Conservation (phyloP, 2,888 invertebrate species). For the Philonicus albiceps region DNA sequence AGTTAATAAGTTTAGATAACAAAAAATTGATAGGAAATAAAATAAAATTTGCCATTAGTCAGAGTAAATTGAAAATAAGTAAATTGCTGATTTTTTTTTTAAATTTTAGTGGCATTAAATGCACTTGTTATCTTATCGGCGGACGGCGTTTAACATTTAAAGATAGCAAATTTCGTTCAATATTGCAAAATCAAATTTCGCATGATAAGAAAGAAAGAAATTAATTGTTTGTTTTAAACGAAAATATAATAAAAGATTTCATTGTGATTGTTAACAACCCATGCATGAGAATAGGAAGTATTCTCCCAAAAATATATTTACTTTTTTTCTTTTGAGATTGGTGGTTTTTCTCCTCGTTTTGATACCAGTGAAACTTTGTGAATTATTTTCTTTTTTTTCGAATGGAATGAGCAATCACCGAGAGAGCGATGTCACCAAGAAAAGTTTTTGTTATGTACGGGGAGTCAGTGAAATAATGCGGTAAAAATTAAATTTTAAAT, state of each 20-base stretch:
- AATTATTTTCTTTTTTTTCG: background rate
- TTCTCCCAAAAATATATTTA: background rate
- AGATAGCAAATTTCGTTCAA: background rate
- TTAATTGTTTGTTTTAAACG: background rate
- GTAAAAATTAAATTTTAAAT: background rate
- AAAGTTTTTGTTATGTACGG: background rate
- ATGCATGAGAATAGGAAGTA: background rate
- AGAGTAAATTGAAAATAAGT: background rate
- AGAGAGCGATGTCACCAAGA: background rate
- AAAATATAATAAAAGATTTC: background rate
- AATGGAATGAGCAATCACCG: background rate
- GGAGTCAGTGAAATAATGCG: background rate
- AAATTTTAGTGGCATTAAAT: background rate
- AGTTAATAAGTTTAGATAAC: background rate
- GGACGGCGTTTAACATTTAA: background rate
- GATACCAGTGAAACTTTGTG: background rate
- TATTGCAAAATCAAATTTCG: background rate
- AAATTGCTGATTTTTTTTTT: background rate
- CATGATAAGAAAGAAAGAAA: background rate
- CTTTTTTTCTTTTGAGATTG: background rate
- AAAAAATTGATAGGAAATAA: background rate
- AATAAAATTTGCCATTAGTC: background rate
- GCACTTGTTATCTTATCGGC: background rate
- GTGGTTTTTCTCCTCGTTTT: background rate
- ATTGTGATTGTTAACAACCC: background rate